Percentiles rank a stretch among this genome's conserved stretches.
Evolutionary conservation across 2,797 vertebrate genomes (phyloP).

Genomic region (Sorex maritimensis): DNA sequence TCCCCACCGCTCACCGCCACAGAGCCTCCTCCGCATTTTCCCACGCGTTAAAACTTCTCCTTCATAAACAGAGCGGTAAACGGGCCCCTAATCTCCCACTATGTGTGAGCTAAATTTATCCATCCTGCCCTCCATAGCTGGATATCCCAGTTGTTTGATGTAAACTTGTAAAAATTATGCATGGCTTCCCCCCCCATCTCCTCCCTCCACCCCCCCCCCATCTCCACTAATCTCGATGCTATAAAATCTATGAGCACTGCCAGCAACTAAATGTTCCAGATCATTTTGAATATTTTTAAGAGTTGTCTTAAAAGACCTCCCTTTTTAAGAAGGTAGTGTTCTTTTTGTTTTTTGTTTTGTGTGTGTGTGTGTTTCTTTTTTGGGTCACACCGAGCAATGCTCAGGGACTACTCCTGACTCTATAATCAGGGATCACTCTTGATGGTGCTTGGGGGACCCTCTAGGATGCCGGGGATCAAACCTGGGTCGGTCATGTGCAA

Average conservation of each 20-base stretch:
- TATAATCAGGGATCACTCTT: no score
- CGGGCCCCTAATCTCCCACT: slow-evolving; percentile 44
- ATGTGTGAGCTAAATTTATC: slow-evolving; percentile 38
- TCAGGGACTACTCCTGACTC: no score
- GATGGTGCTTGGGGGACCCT: no score
- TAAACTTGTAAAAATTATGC: neutral
- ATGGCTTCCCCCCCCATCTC: no score
- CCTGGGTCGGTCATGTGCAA: no score
- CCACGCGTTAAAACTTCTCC: slow-evolving; percentile 50
- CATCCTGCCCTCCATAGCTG: neutral
- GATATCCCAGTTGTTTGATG: slow-evolving; percentile 51
- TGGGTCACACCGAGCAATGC: no score
- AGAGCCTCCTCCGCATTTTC: slow-evolving; percentile 47
- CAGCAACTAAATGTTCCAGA: slow-evolving; percentile 58
- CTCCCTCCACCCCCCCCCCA: no score
- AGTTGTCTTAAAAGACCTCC: slow-evolving; percentile 3
- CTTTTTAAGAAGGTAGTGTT: slow-evolving; percentile 7
- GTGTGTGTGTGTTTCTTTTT: no score
- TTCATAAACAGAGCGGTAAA: slow-evolving; percentile 52
- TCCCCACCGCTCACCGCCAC: neutral
- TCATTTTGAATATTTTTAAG: slow-evolving; percentile 55
- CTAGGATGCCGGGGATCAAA: no score
- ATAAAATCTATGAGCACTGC: slow-evolving; percentile 64
- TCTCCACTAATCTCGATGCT: slow-evolving; percentile 30
- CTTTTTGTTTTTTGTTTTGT: neutral